Evolutionary conservation across 2,113 vertebrate genomes (phyloP), one percentile per base, ranked within the genome.

Genomic region (Plotosus lineatus): DNA sequence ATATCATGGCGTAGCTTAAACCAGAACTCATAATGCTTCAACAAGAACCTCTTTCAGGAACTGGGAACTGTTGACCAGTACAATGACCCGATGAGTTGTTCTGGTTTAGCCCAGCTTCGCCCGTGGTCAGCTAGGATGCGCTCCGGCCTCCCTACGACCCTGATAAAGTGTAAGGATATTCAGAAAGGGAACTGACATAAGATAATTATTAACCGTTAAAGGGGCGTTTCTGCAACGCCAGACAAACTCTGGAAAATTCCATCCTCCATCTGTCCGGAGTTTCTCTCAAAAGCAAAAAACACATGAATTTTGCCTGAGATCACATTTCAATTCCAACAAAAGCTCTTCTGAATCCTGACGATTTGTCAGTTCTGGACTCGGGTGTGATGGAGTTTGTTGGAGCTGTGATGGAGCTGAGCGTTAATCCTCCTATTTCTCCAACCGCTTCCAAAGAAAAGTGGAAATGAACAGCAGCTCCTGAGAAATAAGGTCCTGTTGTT

Each of bases 401-500:
- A 68, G 48, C 77, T 55, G 58, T 78, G 61, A 78, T 78, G 76
- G 60, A 38, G 66, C 76, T 15, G 23, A 3, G 68, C 33, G 36
- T 46, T 78, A 51, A 78, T 78, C 76, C 60, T 50, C 46, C 23
- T 38, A 2, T 55, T 58, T 33, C 38, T 50, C 46, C 14, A 60
- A 44, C 9, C 8, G 40, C 36, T 53, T 40, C 33, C 74, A 28
- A 19, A 61, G 44, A 83, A 60, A 69, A 85, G 73, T 65, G 75
- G 58, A 83, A 83, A 80, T 74, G 51, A 74, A 65, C 72, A 31
- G 8, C 36, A 63, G 75, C 78, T 82, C 55, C 73, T 65, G 81
- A 53, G 78, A 58, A 28, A 48, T 71, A 68, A 74, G 48, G 28
- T 80, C 48, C 78, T 77, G 77, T 80, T 82, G 80, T 69, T 69